Base-by-base conservation (phyloP, 2,797 vertebrate species). In the Onychomys leucogaster region DNA sequence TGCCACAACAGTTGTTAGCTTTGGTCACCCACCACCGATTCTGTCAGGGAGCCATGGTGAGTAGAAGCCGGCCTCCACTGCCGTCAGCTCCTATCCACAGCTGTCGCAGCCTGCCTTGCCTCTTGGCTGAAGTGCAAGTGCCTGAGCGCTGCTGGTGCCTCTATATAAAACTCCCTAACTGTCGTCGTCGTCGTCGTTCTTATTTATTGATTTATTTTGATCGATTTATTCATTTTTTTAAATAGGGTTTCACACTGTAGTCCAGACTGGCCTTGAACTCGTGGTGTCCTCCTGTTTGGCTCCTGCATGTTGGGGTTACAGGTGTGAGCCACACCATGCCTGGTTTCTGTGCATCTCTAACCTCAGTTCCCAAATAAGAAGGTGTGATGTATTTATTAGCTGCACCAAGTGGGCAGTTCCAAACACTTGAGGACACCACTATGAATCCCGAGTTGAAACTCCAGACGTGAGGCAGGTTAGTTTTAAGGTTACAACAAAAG, bases 401-500 rank as follows among this genome's bases (percentile, higher is more conserved):
- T 69, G 59, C 78, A 63, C 14, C 46, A 5, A 69, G 46, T 29
- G 25, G 41, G 17, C 27, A 67, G 14, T 29, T 61, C 71, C n/a
- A 55, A 17, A 29, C 37, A 77, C 5, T 49, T n/a, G 43, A 43
- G 43, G 23, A 57, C 1, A 34, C 52, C 73, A 67, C 7, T 52
- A 19, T 12, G 85, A 92, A 91, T 61, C 37, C 46, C 69, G 29
- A 67, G 37, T 89, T 87, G 78, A 76, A 86, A 46, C 25, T 89
- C n/a, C 57, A 67, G 46, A 4, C 78, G 34, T 25, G 16, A 82
- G 29, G 46, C 55, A 14, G 41, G 41, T 19, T 61, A 52, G 78
- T n/a, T 87, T 94, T 69, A 61, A 80, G n/a, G 29, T 94, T 94
- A 90, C n/a, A 84, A 6, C 37, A 84, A 71, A 76, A 52, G 13